Evolutionary conservation across 2,888 invertebrate species (phyloP).

Genomic region (Campoplex capitator): DNA sequence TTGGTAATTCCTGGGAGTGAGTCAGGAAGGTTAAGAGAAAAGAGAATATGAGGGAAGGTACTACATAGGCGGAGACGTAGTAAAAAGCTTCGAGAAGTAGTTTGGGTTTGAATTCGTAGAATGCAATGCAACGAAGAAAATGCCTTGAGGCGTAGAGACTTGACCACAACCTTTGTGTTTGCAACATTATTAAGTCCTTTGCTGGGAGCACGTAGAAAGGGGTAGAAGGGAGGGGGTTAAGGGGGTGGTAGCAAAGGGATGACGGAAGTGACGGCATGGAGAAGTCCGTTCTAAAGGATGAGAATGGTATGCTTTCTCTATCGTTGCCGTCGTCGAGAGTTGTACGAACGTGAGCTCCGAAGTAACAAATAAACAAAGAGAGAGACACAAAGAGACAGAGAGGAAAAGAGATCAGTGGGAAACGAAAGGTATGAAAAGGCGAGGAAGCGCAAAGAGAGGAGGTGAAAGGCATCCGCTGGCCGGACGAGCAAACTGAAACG

Average conservation of each 20-base stretch:
- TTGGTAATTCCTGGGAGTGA: not conserved
- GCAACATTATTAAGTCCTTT: conserved; percentile 82
- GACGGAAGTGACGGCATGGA: conserved; percentile 41
- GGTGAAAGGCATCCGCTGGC: conserved; percentile 61
- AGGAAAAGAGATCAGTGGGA: conserved; percentile 35
- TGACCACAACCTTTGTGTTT: conserved; percentile 79
- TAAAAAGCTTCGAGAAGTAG: conserved; percentile 14
- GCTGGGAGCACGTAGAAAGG: conserved; percentile 64
- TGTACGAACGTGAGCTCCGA: conserved; percentile 67
- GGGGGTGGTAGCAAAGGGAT: conserved; percentile 30
- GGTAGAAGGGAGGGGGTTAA: conserved; percentile 64
- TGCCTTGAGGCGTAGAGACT: conserved; percentile 76
- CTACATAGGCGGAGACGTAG: not conserved
- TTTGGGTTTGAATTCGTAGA: conserved; percentile 17
- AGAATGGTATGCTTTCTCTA: conserved; percentile 47
- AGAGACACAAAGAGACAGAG: conserved; percentile 25
- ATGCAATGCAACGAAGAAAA: conserved; percentile 27
- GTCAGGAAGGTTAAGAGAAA: not conserved
- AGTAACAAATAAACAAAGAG: conserved; percentile 51
- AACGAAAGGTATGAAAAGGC: conserved; percentile 50
- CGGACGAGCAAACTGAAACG: conserved; percentile 70
- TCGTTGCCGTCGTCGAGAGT: conserved; percentile 36
- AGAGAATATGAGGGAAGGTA: not conserved
- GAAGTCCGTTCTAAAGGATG: conserved; percentile 31
- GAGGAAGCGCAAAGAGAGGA: conserved; percentile 57